Conservation (phyloP, 2,113 vertebrate genomes). For the Rhegmatorhina hoffmannsi region DNA sequence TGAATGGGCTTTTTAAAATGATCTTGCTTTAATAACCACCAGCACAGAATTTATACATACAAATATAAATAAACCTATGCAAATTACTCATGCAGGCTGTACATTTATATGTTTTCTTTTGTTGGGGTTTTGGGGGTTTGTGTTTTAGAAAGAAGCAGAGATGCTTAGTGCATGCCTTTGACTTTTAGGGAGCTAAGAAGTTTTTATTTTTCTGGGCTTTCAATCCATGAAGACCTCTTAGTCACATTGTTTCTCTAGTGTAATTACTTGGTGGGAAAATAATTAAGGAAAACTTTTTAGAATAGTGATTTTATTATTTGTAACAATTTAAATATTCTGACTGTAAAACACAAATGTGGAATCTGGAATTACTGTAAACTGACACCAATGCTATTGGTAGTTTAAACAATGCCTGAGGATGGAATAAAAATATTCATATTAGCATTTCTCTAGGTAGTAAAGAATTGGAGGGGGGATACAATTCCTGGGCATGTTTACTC, state of each 20-base stretch:
- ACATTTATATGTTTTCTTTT: not conserved
- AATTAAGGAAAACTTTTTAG: not conserved
- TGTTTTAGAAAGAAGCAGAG: not conserved
- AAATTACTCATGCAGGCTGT: not conserved
- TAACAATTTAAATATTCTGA: not conserved
- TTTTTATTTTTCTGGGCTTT: slow-evolving; percentile 22
- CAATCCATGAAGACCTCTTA: not conserved
- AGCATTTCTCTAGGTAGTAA: not conserved
- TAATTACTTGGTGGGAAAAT: not conserved
- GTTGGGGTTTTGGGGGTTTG: not conserved
- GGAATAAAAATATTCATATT: not conserved
- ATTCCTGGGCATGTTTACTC: not conserved
- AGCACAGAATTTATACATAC: not conserved
- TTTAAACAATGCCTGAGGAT: not conserved
- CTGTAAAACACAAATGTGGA: not conserved
- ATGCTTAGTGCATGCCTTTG: not conserved
- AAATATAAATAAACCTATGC: not conserved
- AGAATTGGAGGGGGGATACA: not conserved
- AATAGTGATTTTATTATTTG: not conserved
- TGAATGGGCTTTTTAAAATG: not conserved
- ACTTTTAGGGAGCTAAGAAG: slow-evolving; percentile 2
- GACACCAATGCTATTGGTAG: not conserved
- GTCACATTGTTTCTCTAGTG: not conserved
- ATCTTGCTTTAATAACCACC: not conserved
- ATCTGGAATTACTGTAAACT: not conserved